Conservation (phyloP, 23 tunicate genomes). For the Halocynthia aurantium region DNA sequence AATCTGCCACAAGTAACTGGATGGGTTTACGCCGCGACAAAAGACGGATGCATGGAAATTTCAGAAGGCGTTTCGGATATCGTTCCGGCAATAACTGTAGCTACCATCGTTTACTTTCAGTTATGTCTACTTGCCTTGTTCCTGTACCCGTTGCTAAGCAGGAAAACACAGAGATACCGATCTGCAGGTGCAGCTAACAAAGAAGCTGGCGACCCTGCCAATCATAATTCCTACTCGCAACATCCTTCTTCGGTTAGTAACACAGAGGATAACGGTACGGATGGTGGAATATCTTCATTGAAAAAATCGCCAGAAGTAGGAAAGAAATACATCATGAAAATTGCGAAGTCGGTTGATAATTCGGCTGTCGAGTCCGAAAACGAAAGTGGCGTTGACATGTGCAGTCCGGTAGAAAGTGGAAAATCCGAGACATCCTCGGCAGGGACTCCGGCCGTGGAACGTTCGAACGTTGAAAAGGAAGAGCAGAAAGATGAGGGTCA, state of each 20-base stretch:
- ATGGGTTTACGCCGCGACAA: conserved; percentile 58
- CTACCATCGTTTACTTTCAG: conserved; percentile 63
- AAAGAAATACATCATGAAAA: not conserved
- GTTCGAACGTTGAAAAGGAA: not conserved
- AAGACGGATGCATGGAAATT: conserved; percentile 60
- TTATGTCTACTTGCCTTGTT: conserved; percentile 56
- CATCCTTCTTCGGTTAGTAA: conserved; percentile 5
- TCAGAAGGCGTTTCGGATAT: conserved; percentile 39
- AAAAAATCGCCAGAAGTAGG: not conserved
- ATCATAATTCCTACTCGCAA: not conserved
- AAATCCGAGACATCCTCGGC: not conserved
- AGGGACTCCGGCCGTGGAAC: not conserved
- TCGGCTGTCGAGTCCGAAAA: not conserved
- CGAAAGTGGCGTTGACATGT: conserved; percentile 17
- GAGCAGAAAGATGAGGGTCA: not conserved
- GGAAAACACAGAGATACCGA: conserved; percentile 79
- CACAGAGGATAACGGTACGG: conserved; percentile 19
- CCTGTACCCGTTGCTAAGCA: conserved; percentile 70
- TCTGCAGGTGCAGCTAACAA: conserved; percentile 12
- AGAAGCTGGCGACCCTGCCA: not conserved
- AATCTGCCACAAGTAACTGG: conserved; percentile 69
- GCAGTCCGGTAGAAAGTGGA: not conserved
- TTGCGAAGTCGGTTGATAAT: not conserved
- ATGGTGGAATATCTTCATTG: conserved; percentile 16
- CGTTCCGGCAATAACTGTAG: conserved; percentile 41